Conservation (phyloP, 2,888 invertebrate species). For the Campaea margaritaria region DNA sequence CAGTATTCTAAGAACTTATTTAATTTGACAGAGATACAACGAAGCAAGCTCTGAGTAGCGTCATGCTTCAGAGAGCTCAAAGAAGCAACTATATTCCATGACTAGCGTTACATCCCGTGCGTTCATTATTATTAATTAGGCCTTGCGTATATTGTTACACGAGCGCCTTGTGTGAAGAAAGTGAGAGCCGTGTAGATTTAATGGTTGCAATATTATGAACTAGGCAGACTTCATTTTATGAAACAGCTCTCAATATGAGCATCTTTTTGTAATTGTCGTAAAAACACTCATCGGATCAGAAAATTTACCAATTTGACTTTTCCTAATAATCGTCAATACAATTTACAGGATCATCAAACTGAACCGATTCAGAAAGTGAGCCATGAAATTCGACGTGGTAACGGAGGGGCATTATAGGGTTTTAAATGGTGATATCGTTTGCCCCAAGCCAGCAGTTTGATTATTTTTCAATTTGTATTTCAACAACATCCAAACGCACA, state of each 20-base stretch:
- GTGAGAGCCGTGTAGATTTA: background rate
- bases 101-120: slow-evolving; percentile 24
- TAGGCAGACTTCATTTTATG: background rate
- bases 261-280: background rate
- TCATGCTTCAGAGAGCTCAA: slow-evolving; percentile 10
- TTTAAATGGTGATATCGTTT: background rate
- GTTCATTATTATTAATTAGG: slow-evolving; percentile 35
- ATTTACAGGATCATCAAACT: background rate
- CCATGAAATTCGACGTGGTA: no score
- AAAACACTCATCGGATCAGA: background rate
- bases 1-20: no score
- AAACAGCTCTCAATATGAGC: background rate
- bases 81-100: slow-evolving; percentile 24
- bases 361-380: no score
- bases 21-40: no score
- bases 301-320: background rate
- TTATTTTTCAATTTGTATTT: slow-evolving; percentile 1
- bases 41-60: background rate
- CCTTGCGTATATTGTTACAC: slow-evolving; percentile 31
- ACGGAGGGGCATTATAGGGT: no score
- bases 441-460: no score
- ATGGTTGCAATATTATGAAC: background rate
- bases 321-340: background rate
- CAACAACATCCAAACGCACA: slow-evolving; percentile 19
- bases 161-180: slow-evolving; percentile 20